Evolutionary conservation across 2,888 invertebrate species (phyloP).

Genomic region (Athalia rosae): DNA sequence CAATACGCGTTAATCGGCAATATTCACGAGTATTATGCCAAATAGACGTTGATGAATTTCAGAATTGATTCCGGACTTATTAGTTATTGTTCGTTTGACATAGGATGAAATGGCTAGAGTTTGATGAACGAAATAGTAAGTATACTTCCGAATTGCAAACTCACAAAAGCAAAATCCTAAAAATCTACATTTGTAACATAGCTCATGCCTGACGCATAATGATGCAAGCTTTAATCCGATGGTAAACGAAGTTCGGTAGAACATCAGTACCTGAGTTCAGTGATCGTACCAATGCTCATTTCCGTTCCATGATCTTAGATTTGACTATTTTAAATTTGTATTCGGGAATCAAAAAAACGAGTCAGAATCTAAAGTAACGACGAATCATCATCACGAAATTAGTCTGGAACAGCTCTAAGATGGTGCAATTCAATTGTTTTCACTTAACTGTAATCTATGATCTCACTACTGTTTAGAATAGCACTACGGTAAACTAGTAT

Average conservation of each 20-base stretch:
- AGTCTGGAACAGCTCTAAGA: constrained; percentile 68
- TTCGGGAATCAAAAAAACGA: background rate
- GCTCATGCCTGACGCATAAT: constrained; percentile 30
- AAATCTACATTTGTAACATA: constrained; percentile 14
- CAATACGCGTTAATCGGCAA: background rate
- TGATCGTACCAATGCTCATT: constrained; percentile 6
- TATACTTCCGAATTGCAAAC: background rate
- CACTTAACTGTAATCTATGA: constrained; percentile 64
- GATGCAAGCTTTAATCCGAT: background rate
- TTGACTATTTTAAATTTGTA: constrained; percentile 24
- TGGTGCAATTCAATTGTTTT: constrained; percentile 63
- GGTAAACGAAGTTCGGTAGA: background rate
- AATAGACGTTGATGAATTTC: no score
- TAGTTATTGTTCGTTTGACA: background rate
- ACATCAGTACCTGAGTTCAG: background rate
- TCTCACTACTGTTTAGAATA: constrained; percentile 60
- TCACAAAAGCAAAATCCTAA: background rate
- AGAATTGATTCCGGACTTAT: background rate
- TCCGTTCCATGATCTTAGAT: constrained; percentile 26
- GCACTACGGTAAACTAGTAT: constrained; percentile 73
- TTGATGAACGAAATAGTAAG: constrained; percentile 40
- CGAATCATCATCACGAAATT: constrained; percentile 43
- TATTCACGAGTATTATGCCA: no score
- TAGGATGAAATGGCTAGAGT: background rate
- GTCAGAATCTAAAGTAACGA: constrained; percentile 1